phyloP scores from a whole-genome alignment of 2,888 invertebrate species.

The Erannis defoliaria region DNA sequence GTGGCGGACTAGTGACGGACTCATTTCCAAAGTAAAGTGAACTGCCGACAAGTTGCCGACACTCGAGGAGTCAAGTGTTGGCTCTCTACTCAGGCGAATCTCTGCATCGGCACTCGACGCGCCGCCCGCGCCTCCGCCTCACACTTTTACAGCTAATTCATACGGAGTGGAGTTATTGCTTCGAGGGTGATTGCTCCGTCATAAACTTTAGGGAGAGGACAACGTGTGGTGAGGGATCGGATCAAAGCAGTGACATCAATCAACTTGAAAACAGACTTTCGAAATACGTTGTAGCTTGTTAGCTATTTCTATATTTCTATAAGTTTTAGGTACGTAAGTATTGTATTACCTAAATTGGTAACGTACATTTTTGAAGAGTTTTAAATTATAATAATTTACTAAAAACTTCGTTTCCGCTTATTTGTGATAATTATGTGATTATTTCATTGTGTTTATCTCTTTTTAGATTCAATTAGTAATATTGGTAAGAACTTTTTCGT shows the following conservation, averaged over 20 bases:
- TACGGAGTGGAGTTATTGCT: conserved; percentile 58
- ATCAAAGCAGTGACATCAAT: conserved; percentile 4
- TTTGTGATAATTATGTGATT: no score
- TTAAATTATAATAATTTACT: no score
- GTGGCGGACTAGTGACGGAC: conserved; percentile 4
- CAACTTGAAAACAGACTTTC: background rate
- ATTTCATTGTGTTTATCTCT: no score
- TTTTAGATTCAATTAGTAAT: no score
- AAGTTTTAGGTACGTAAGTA: no score
- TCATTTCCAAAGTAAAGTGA: conserved; percentile 9
- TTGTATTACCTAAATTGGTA: no score
- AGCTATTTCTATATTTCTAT: no score
- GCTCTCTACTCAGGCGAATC: conserved; percentile 46
- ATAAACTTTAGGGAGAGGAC: conserved; percentile 27
- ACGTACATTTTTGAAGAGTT: no score
- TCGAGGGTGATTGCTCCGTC: conserved; percentile 44
- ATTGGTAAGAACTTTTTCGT: no score
- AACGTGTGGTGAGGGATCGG: background rate
- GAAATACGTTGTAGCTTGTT: no score
- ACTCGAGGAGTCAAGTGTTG: conserved; percentile 24
- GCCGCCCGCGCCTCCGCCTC: no score
- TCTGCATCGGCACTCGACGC: conserved; percentile 50
- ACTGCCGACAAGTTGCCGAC: conserved; percentile 11
- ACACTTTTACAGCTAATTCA: conserved; percentile 60
- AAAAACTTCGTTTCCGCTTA: no score